phyloP scores from a whole-genome alignment of 2,797 vertebrate genomes.

The Triplophysa yarkandensis region DNA sequence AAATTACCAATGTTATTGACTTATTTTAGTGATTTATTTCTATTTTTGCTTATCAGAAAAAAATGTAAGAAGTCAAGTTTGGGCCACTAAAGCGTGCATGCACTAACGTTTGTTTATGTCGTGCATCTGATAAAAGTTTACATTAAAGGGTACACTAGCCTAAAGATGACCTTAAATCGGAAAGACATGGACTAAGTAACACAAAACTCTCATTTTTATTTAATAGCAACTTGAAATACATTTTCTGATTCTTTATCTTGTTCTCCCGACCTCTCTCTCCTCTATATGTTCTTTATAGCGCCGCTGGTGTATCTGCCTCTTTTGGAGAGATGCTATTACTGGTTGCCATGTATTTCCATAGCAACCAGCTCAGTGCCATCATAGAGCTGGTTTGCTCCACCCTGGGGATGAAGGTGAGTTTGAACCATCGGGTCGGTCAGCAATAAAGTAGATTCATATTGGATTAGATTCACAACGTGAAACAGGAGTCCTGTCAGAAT shows the following conservation, averaged over 20 bases:
- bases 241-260: slow-evolving; percentile 38
- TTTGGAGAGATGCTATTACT: slow-evolving; percentile 98
- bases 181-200: background rate
- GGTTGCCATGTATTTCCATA: slow-evolving; percentile 99
- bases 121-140: background rate
- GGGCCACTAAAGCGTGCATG: no score
- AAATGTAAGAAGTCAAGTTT: no score
- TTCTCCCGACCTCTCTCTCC: background rate
- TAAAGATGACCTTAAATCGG: background rate
- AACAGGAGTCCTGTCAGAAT: background rate
- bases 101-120: no score
- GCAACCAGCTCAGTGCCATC: slow-evolving; percentile 97
- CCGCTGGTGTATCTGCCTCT: slow-evolving; percentile 95
- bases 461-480: background rate
- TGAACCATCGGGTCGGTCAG: slow-evolving; percentile 65
- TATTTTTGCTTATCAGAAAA: no score
- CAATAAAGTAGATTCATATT: slow-evolving; percentile 38
- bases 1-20: no score
- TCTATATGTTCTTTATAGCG: slow-evolving; percentile 74
- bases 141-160: background rate
- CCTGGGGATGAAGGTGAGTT: slow-evolving; percentile 96
- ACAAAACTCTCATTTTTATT: background rate
- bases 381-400: slow-evolving; percentile 99
- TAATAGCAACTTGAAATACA: slow-evolving; percentile 17
- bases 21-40: no score